phyloP scores from a whole-genome alignment of 2,888 invertebrate genomes.

The Ophion slaviceki region DNA sequence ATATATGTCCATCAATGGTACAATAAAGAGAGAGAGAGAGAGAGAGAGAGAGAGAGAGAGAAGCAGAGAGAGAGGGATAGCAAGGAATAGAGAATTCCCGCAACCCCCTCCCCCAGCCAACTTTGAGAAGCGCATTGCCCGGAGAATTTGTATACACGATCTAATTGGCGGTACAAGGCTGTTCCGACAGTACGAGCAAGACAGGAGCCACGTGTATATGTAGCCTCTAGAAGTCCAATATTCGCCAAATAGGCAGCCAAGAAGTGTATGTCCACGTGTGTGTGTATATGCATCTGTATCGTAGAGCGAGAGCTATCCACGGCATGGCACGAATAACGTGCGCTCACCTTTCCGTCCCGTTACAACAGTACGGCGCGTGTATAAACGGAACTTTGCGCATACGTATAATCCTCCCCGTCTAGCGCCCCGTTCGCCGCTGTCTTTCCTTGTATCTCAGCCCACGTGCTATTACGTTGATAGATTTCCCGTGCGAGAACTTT shows the following conservation, averaged over 20 bases:
- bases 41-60: background rate
- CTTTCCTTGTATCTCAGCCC: background rate
- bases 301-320: constrained; percentile 59
- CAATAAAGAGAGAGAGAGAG: constrained; percentile 18
- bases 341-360: constrained; percentile 54
- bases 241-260: constrained; percentile 50
- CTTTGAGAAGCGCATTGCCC: constrained; percentile 55
- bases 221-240: constrained; percentile 52
- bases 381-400: constrained; percentile 54
- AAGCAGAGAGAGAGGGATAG: background rate
- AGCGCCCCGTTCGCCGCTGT: background rate
- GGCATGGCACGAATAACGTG: constrained; percentile 64
- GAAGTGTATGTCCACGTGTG: constrained; percentile 8
- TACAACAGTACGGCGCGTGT: constrained; percentile 44
- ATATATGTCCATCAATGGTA: constrained; percentile 2
- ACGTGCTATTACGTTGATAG: constrained; percentile 29
- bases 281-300: constrained; percentile 15
- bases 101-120: constrained; percentile 16
- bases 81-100: background rate
- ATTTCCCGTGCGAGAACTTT: constrained; percentile 10
- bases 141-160: constrained; percentile 61
- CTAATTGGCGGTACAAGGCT: constrained; percentile 65
- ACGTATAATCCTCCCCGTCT: constrained; percentile 26
- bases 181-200: constrained; percentile 53
- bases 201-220: constrained; percentile 28